Conservation (phyloP, 1,140 invertebrate species). For the Oscheius sp. region DNA sequence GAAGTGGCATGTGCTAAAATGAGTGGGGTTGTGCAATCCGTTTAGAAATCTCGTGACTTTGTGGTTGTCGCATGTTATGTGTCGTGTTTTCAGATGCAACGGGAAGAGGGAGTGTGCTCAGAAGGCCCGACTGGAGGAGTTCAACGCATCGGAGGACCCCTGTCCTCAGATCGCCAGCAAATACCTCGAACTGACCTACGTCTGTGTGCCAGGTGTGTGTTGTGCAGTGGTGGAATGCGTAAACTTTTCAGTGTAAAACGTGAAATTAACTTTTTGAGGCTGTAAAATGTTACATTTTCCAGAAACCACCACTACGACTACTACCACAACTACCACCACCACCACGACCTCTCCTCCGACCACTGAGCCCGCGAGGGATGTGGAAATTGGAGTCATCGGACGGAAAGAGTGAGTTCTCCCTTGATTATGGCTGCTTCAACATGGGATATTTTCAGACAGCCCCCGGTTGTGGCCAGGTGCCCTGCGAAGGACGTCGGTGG, state of each 20-base stretch:
- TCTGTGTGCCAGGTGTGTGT: slow-evolving; percentile 29
- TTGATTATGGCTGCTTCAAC: too few species aligned
- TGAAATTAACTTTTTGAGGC: slow-evolving; percentile 6
- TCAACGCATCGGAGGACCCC: slow-evolving; percentile 8
- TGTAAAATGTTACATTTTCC: slow-evolving; percentile 14
- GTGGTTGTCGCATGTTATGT: slow-evolving; percentile 1
- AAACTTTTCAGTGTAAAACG: neutral
- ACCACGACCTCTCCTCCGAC: neutral
- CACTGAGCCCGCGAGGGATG: slow-evolving; percentile 1
- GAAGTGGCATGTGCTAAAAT: slow-evolving; percentile 9
- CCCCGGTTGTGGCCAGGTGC: too few species aligned
- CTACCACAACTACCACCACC: slow-evolving; percentile 27
- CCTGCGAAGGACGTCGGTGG: neutral
- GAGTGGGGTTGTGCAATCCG: neutral
- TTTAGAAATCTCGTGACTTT: neutral
- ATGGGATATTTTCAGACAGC: too few species aligned
- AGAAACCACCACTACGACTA: slow-evolving; percentile 35
- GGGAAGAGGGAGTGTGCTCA: neutral
- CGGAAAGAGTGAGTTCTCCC: neutral
- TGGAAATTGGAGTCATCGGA: slow-evolving; percentile 5
- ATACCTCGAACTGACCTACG: slow-evolving; percentile 35
- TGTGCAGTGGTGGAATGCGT: slow-evolving; percentile 1
- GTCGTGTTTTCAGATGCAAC: slow-evolving; percentile 27
- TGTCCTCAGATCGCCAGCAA: slow-evolving; percentile 19
- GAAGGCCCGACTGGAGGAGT: slow-evolving; percentile 1